Evolutionary conservation across 2,113 vertebrate species (phyloP), one percentile per base, ranked within the genome.

Genomic region (Cynopterus brachyotis): DNA sequence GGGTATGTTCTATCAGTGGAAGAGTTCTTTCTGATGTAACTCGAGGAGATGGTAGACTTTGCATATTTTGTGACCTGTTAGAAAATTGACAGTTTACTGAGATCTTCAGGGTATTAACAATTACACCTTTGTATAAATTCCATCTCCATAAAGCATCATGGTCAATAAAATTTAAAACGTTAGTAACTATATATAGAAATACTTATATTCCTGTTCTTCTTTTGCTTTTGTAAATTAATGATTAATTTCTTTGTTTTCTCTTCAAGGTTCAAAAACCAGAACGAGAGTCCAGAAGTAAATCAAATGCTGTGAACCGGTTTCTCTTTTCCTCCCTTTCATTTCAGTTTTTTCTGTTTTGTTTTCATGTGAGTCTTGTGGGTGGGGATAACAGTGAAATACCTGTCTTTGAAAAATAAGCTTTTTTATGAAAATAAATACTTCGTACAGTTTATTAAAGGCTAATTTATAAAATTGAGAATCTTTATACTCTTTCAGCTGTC

Each of bases 261-360:
- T 96, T 95, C 22, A 97, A 97, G 96, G 91, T 96, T 93, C 93
- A 90, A 97, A 91, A 97, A 96, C 96, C 86, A 98, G 97, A 93
- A 98, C 94, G 97, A 98, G 95, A 96, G 89, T 96, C 47, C 97
- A 97, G 96, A 98, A 99, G 80, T 98, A 97, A 98, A 89, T 72
- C 81, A 42, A 64, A 86, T 97, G 76, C 91, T 83, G 89, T 70
- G 78, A 97, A 75, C 67, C 82, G 9, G 24, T 87, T 75, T 86
- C 67, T 78, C 80, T 67, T 92, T 87, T 26, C 79, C 79, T 88
- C 88, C 80, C 70, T 84, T 50, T 90, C 75, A 64, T 97, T 96
- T 94, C 88, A 89, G 66, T 95, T 2, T 96, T 96, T 96, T 91
- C 80, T 98, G 64, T 15, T 59, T 96, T 47, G 55, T 95, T 91